Evolutionary conservation across 2,113 vertebrate species (phyloP).

Genomic region (Camarhynchus parvulus): DNA sequence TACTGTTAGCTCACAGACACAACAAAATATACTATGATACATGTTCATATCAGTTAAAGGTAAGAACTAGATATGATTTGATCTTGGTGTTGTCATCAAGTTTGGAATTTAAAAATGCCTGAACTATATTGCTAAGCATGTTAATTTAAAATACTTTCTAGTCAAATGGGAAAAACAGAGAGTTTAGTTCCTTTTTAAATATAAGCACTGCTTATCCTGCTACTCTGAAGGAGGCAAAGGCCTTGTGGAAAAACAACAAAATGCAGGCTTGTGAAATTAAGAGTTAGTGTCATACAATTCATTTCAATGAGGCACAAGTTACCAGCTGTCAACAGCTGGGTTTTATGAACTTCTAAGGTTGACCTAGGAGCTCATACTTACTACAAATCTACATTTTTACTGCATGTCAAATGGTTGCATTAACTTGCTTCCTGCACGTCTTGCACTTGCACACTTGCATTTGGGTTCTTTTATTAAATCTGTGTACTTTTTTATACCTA

Average conservation of each 20-base stretch:
- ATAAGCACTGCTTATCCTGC: not conserved
- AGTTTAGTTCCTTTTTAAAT: not conserved
- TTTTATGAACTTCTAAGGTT: not conserved
- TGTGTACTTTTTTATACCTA: not conserved
- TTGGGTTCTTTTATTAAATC: not conserved
- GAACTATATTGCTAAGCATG: not conserved
- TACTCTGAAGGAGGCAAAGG: not conserved
- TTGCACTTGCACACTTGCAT: not conserved
- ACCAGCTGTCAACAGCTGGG: not conserved
- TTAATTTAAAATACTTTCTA: not conserved
- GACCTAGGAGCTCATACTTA: not conserved
- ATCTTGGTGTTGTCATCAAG: not conserved
- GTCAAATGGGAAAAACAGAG: not conserved
- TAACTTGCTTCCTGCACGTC: not conserved
- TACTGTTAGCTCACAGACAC: not conserved
- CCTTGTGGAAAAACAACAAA: not conserved
- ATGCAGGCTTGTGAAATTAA: not conserved
- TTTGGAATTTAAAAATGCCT: not conserved
- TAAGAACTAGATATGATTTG: not conserved
- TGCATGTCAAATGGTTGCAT: accelerated
- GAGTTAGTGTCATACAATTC: not conserved
- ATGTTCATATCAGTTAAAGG: not conserved
- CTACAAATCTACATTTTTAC: not conserved
- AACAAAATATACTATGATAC: not conserved
- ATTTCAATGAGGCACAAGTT: not conserved